Evolutionary conservation across 2,113 vertebrate species (phyloP).

Genomic region (Planiliza haematocheilus): DNA sequence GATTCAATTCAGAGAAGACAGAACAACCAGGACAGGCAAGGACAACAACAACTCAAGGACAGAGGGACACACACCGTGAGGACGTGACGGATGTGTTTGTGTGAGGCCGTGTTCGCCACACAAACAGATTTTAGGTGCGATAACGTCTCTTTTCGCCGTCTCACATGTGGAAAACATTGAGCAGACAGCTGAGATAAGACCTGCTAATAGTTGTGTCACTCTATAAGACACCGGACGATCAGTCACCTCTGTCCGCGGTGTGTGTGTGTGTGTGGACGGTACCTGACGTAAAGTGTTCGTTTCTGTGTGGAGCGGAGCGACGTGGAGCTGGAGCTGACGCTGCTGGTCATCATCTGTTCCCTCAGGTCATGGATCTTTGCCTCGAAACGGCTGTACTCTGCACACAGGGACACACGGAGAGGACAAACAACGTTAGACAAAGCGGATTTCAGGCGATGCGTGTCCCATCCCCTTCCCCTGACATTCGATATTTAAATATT

Average conservation of each 20-base stretch:
- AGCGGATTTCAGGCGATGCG: not conserved
- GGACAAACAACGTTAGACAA: slow-evolving; percentile 15
- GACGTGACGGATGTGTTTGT: slow-evolving; percentile 31
- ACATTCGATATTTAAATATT: not conserved
- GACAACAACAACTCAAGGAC: slow-evolving; percentile 27
- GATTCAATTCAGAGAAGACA: slow-evolving; percentile 35
- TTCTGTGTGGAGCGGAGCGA: slow-evolving; percentile 96
- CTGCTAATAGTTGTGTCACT: slow-evolving; percentile 45
- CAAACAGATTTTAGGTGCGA: slow-evolving; percentile 56
- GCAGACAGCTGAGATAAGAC: slow-evolving; percentile 63
- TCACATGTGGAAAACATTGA: slow-evolving; percentile 12
- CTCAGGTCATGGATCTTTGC: slow-evolving; percentile 98
- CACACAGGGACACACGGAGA: slow-evolving; percentile 36
- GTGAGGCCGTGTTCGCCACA: slow-evolving; percentile 8
- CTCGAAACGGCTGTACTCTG: slow-evolving; percentile 97
- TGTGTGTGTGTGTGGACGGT: not conserved
- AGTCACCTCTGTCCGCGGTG: slow-evolving; percentile 30
- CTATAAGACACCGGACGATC: slow-evolving; percentile 56
- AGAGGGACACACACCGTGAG: slow-evolving; percentile 21
- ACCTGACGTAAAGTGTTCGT: slow-evolving; percentile 81
- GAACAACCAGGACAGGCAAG: slow-evolving; percentile 24
- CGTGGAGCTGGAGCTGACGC: slow-evolving; percentile 95
- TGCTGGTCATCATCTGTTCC: slow-evolving; percentile 99
- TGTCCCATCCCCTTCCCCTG: not conserved
- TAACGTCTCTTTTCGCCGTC: slow-evolving; percentile 35